These are phyloP conservation scores for Melanaphis sacchari DNA, from an alignment of 1,140 invertebrate genomes.

Conservation along the genomic window DNA sequence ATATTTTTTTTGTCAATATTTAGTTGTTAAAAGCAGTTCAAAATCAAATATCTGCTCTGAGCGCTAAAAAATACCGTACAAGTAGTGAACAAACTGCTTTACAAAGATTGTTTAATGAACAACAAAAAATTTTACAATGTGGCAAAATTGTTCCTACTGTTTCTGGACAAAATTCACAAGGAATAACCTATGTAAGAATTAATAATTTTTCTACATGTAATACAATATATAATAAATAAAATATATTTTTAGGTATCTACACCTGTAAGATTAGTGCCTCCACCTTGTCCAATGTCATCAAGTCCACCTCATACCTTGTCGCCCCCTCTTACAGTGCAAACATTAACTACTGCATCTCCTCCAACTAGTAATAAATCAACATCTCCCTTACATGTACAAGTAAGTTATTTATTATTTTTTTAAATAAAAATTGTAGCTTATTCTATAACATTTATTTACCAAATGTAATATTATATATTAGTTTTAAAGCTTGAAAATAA, in stretches of 20 bases:
- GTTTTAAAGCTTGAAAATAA: no score
- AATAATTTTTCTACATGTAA: background rate
- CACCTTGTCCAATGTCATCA: conserved; percentile 57
- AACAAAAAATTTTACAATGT: conserved; percentile 70
- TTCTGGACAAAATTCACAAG: conserved; percentile 63
- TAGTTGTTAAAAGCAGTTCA: conserved; percentile 70
- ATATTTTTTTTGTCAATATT: conserved; percentile 58
- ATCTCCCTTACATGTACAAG: conserved; percentile 61
- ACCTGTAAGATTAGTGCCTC: conserved; percentile 60
- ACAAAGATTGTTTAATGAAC: conserved; percentile 68
- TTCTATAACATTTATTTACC: background rate
- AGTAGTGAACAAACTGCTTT: conserved; percentile 65
- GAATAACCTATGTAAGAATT: conserved; percentile 61
- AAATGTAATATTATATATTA: no score
- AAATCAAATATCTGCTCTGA: conserved; percentile 69
- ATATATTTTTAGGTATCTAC: conserved; percentile 60
- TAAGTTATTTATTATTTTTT: conserved; percentile 49
- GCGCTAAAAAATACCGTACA: conserved; percentile 64
- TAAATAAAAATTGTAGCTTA: no score
- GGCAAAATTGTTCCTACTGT: conserved; percentile 71
- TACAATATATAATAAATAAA: background rate
- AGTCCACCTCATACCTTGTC: conserved; percentile 49
- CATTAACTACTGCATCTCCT: conserved; percentile 55
- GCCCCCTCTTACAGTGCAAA: conserved; percentile 53
- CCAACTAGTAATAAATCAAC: conserved; percentile 60